Percentiles rank a stretch among this genome's conserved stretches.
Conservation (phyloP, 2,113 vertebrate genomes). For the Oryzias melastigma region DNA sequence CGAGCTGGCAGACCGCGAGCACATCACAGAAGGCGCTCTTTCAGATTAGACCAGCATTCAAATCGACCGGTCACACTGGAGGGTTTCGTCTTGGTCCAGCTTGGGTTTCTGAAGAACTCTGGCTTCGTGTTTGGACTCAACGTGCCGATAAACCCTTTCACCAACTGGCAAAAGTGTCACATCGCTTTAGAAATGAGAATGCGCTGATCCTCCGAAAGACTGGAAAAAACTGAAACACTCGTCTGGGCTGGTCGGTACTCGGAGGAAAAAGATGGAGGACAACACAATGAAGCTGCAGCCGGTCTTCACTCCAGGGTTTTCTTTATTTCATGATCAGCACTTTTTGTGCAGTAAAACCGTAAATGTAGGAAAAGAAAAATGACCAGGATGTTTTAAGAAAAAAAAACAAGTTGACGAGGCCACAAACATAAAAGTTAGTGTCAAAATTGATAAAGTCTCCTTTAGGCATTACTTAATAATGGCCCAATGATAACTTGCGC, state of each 20-base stretch:
- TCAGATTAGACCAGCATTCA: slow-evolving; percentile 46
- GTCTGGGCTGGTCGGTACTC: background rate
- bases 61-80: slow-evolving; percentile 35
- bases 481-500: too few relatives aligned
- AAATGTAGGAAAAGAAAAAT: too few relatives aligned
- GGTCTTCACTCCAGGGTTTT: too few relatives aligned
- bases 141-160: slow-evolving; percentile 10
- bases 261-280: too few relatives aligned
- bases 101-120: background rate
- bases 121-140: background rate
- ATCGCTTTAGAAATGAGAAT: background rate
- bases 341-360: too few relatives aligned
- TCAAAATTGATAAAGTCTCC: too few relatives aligned
- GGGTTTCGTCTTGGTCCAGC: slow-evolving; percentile 3
- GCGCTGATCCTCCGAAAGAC: background rate
- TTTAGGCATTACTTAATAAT: too few relatives aligned
- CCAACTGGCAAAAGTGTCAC: background rate
- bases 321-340: too few relatives aligned
- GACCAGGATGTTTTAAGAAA: too few relatives aligned
- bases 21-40: slow-evolving; percentile 37
- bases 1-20: slow-evolving; percentile 42
- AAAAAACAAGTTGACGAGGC: too few relatives aligned
- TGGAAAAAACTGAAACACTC: background rate
- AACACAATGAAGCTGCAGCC: too few relatives aligned
- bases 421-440: too few relatives aligned